Conservation (phyloP, 53 echinoderm and acorn worm genomes). For the Actinopyga echinites region DNA sequence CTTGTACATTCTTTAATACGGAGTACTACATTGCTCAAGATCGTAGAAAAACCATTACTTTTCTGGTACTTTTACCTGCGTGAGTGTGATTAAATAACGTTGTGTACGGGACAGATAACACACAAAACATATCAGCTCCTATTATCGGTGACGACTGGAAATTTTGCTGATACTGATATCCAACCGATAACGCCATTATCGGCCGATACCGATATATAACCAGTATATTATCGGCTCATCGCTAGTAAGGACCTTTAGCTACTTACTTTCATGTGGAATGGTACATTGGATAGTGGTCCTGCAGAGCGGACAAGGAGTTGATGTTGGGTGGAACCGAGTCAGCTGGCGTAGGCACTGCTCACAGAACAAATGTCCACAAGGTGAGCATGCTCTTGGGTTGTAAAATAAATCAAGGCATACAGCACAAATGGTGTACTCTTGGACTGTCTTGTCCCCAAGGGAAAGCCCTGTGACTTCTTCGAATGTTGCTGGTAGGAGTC, state of each 20-base stretch:
- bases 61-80: no score
- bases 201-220: no score
- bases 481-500: slow-evolving; percentile 22
- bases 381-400: slow-evolving; percentile 72
- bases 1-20: no score
- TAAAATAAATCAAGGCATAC: slow-evolving; percentile 85
- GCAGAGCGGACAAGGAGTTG: slow-evolving; percentile 85
- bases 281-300: slow-evolving; percentile 65
- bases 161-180: no score
- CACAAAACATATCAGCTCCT: no score
- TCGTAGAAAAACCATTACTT: no score
- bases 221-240: no score
- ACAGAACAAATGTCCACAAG: slow-evolving; percentile 85
- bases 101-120: no score
- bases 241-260: not conserved
- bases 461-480: slow-evolving; percentile 33
- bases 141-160: no score
- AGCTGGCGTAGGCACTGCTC: slow-evolving; percentile 86
- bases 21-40: no score
- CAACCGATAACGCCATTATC: no score
- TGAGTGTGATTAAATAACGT: no score
- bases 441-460: slow-evolving; percentile 54
- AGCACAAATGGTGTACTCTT: slow-evolving; percentile 79
- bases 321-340: slow-evolving; percentile 58
- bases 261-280: slow-evolving; percentile 72